Evolutionary conservation across 2,797 vertebrate genomes (phyloP).

Genomic region (Anas georgica): DNA sequence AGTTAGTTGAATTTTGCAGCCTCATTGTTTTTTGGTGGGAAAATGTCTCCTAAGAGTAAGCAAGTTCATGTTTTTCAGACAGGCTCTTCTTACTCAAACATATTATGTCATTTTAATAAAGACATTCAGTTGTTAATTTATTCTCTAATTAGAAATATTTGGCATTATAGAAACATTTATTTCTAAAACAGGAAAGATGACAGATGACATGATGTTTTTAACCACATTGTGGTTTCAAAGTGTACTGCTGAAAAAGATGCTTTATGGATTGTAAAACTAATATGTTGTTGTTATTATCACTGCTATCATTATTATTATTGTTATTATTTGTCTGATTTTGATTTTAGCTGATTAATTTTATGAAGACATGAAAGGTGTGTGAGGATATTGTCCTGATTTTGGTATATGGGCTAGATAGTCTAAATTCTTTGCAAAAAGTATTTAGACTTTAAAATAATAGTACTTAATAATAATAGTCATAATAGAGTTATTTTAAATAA

Average conservation of each 20-base stretch:
- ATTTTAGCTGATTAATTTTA: not conserved
- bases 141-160: not conserved
- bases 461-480: not conserved
- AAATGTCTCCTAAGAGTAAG: not conserved
- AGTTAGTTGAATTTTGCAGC: not conserved
- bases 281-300: not conserved
- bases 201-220: not conserved
- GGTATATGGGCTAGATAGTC: rapidly evolving
- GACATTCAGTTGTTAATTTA: not conserved
- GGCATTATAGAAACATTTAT: not conserved
- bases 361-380: not conserved
- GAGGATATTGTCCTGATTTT: not conserved
- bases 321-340: not conserved
- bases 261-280: not conserved
- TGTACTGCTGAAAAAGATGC: not conserved
- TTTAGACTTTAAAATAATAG: not conserved
- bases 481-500: not conserved
- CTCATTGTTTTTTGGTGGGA: not conserved
- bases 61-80: not conserved
- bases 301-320: not conserved
- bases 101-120: not conserved
- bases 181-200: not conserved
- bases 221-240: not conserved
- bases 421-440: not conserved
- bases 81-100: not conserved